These are phyloP conservation scores for Meghimatium bilineatum DNA, from an alignment of 2,888 invertebrate genomes.

Conservation along the genomic window DNA sequence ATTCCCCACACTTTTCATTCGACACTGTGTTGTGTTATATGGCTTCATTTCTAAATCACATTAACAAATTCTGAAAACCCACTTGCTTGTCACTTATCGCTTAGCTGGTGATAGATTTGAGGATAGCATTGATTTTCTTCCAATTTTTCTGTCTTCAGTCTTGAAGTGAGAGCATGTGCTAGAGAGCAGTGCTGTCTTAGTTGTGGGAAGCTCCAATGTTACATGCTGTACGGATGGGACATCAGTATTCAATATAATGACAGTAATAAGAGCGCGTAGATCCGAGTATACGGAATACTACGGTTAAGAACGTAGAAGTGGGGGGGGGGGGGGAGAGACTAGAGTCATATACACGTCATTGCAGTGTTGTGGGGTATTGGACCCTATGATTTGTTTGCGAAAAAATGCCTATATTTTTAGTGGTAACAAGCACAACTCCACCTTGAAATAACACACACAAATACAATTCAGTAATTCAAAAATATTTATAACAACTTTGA, in stretches of 20 bases:
- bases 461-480: too few relatives aligned
- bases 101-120: background rate
- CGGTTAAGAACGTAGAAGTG: too few relatives aligned
- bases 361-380: too few relatives aligned
- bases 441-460: too few relatives aligned
- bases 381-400: too few relatives aligned
- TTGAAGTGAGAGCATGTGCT: background rate
- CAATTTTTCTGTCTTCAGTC: background rate
- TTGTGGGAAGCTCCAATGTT: background rate
- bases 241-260: background rate
- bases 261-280: background rate
- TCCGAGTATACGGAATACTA: background rate
- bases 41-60: background rate
- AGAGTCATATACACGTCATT: too few relatives aligned
- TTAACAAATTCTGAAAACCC: background rate
- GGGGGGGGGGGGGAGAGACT: too few relatives aligned
- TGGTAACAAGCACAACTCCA: too few relatives aligned
- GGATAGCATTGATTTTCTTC: conserved; percentile 10
- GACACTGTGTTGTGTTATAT: background rate
- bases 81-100: background rate
- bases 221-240: background rate
- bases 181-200: background rate
- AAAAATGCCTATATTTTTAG: too few relatives aligned
- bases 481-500: too few relatives aligned
- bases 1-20: background rate